Evolutionary conservation across 2,797 vertebrate species (phyloP).

Genomic region (Vespertilio murinus): DNA sequence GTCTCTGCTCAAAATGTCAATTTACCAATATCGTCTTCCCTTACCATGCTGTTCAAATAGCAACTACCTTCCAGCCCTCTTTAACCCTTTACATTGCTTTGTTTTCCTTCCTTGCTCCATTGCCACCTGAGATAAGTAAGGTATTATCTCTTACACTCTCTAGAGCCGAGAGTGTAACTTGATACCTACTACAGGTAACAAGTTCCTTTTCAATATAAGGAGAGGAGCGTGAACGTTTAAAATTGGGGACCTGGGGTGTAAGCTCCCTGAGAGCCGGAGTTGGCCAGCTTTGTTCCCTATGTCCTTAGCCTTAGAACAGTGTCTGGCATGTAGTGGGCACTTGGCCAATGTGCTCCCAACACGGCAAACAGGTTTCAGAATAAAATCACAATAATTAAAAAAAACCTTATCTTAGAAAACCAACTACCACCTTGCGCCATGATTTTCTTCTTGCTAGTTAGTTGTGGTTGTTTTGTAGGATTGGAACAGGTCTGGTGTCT

Average conservation of each 20-base stretch:
- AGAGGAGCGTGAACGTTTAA: too few relatives aligned
- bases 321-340: not conserved
- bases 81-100: not conserved
- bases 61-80: not conserved
- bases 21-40: not conserved
- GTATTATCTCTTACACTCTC: not conserved
- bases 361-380: not conserved
- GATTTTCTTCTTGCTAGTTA: not conserved
- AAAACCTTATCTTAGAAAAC: not conserved
- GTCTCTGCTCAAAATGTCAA: not conserved
- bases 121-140: not conserved
- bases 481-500: not conserved
- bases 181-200: too few relatives aligned
- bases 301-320: not conserved
- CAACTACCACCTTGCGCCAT: not conserved
- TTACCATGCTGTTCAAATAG: not conserved
- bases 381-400: not conserved
- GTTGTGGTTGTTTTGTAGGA: not conserved
- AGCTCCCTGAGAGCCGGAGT: not conserved
- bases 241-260: not conserved
- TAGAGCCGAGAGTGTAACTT: not conserved
- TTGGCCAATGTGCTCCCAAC: not conserved
- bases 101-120: not conserved
- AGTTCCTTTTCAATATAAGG: too few relatives aligned
- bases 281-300: not conserved